Evolutionary conservation across 2,113 vertebrate genomes (phyloP).

Genomic region (Natator depressus): DNA sequence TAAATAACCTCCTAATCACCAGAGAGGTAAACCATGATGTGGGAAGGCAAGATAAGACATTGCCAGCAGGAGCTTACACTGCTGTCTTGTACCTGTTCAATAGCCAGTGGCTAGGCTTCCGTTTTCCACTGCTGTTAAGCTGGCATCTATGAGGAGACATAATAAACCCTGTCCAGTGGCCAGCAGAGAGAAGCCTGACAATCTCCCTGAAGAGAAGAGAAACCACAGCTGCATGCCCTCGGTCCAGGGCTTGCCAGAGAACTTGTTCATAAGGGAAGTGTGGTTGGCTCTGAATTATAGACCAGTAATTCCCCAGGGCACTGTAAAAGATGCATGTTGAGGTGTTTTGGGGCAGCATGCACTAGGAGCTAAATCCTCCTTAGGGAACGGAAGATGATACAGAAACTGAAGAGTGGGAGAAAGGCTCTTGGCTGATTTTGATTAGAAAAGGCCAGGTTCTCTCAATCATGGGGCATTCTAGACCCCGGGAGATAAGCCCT

Average conservation of each 20-base stretch:
- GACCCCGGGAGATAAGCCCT: conserved; percentile 10
- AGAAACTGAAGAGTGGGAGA: neutral
- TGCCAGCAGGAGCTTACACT: neutral
- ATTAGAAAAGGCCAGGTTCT: neutral
- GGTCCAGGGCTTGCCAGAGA: conserved; percentile 49
- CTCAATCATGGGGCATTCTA: neutral
- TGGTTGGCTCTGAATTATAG: conserved; percentile 59
- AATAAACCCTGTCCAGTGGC: neutral
- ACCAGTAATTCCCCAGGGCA: conserved; percentile 5
- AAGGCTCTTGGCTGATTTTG: neutral
- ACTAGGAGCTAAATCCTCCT: conserved; percentile 15
- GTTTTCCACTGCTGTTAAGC: neutral
- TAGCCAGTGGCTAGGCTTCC: neutral
- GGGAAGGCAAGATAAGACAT: neutral
- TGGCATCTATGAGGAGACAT: neutral
- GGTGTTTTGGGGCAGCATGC: conserved; percentile 16
- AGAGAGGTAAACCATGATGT: neutral
- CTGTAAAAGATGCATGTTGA: neutral
- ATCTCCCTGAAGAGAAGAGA: conserved; percentile 6
- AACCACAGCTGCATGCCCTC: conserved; percentile 59
- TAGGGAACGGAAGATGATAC: neutral
- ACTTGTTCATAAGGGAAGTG: conserved; percentile 56
- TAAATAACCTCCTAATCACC: neutral
- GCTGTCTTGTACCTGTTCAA: neutral
- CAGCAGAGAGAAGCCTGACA: conserved; percentile 13